Evolutionary conservation across 1,140 invertebrate genomes (phyloP).

Genomic region (Pseudomyrmex flavicornis): DNA sequence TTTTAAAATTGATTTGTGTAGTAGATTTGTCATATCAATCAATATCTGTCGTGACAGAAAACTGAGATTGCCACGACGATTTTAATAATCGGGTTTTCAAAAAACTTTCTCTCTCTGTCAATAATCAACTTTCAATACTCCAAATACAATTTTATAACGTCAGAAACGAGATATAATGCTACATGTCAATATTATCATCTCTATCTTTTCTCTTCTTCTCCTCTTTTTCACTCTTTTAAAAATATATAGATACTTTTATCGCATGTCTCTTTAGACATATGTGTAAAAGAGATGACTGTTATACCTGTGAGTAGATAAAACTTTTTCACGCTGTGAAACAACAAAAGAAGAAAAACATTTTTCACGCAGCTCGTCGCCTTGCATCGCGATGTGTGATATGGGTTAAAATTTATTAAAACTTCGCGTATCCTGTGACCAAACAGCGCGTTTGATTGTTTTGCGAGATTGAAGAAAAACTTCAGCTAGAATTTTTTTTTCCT

Average conservation of each 20-base stretch:
- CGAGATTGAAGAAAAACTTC: slow-evolving; percentile 49
- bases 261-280: too few relatives aligned
- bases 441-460: slow-evolving; percentile 49
- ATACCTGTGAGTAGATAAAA: slow-evolving; percentile 1
- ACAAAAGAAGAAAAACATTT: slow-evolving; percentile 16
- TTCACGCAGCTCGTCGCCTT: neutral
- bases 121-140: too few relatives aligned
- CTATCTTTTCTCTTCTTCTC: neutral
- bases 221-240: too few relatives aligned
- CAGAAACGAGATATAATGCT: slow-evolving; percentile 2
- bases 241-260: slow-evolving; percentile 4
- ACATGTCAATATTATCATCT: slow-evolving; percentile 27
- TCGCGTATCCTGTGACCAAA: slow-evolving; percentile 44
- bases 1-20: neutral
- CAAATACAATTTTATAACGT: too few relatives aligned
- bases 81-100: too few relatives aligned
- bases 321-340: slow-evolving; percentile 25
- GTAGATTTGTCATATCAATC: too few relatives aligned
- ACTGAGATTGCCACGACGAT: too few relatives aligned
- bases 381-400: neutral
- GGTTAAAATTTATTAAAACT: slow-evolving; percentile 38
- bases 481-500: slow-evolving; percentile 7
- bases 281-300: slow-evolving; percentile 22
- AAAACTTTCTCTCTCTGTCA: too few relatives aligned
- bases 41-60: too few relatives aligned